Evolutionary conservation across 2,113 vertebrate species (phyloP).

Genomic region (Rhadina sibilatrix): DNA sequence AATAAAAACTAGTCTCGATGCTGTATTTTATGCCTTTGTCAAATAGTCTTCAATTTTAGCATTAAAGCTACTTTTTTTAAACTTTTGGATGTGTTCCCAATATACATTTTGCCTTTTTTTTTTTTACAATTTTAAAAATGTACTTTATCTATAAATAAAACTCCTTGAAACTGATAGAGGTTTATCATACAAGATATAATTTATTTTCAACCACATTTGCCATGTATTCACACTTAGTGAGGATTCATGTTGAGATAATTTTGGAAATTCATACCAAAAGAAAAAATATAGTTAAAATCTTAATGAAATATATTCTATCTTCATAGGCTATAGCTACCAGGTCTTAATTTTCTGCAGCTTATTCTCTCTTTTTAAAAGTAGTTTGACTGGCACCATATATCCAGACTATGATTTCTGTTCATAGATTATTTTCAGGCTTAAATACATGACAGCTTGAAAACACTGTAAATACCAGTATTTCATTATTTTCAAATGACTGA

Average conservation of each 20-base stretch:
- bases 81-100: constrained; percentile 56
- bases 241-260: constrained; percentile 39
- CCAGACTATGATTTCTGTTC: constrained; percentile 22
- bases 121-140: constrained; percentile 61
- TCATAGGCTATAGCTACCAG: constrained; percentile 10
- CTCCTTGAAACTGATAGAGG: constrained; percentile 31
- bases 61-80: constrained; percentile 57
- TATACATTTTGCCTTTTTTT: constrained; percentile 54
- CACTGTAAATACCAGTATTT: constrained; percentile 14
- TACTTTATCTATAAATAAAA: constrained; percentile 65
- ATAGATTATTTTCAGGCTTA: not conserved
- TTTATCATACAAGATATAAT: constrained; percentile 33
- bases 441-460: not conserved
- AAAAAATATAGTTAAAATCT: constrained; percentile 49
- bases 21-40: constrained; percentile 44
- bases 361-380: constrained; percentile 9
- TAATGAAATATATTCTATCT: constrained; percentile 39
- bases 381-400: constrained; percentile 8
- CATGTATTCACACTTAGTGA: constrained; percentile 30
- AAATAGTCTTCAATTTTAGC: constrained; percentile 58
- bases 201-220: constrained; percentile 46
- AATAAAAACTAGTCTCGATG: constrained; percentile 38
- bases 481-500: constrained; percentile 8
- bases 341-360: constrained; percentile 33
- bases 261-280: constrained; percentile 25